Conservation (phyloP, 2,113 vertebrate species). For the Lepus europaeus region DNA sequence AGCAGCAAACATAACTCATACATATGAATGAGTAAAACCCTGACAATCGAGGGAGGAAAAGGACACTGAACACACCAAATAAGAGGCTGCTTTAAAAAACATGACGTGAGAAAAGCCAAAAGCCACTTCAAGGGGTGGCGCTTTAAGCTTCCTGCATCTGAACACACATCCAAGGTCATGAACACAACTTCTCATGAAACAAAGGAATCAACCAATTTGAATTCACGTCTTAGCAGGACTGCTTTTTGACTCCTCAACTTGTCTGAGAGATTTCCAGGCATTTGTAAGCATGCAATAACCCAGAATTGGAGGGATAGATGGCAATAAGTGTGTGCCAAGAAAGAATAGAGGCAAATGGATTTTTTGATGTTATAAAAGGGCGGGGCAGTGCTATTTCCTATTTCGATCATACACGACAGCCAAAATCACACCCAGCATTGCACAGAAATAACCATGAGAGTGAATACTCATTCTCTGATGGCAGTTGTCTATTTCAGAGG, state of each 20-base stretch:
- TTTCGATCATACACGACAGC: not conserved
- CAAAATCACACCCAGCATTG: not conserved
- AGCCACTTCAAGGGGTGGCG: not conserved
- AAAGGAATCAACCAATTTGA: not conserved
- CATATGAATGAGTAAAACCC: not conserved
- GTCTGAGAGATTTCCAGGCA: not conserved
- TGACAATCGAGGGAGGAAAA: slow-evolving; percentile 7
- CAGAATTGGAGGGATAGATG: not conserved
- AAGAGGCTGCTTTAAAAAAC: slow-evolving; percentile 18
- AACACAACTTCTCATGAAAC: not conserved
- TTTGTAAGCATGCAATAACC: not conserved
- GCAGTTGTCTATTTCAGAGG: not conserved
- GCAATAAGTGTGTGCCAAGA: not conserved
- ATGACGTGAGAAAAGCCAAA: slow-evolving; percentile 6
- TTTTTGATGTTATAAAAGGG: not conserved
- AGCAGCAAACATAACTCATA: not conserved
- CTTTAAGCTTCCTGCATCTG: not conserved
- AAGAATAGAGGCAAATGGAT: not conserved
- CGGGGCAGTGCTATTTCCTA: not conserved
- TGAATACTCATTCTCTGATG: not conserved
- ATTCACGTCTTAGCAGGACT: not conserved
- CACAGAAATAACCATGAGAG: not conserved
- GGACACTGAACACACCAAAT: not conserved
- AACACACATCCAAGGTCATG: not conserved
- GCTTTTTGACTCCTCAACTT: not conserved